Evolutionary conservation across 2,888 invertebrate species (phyloP), one percentile per base, ranked within the genome.

Genomic region (Cheilosia impressa): DNA sequence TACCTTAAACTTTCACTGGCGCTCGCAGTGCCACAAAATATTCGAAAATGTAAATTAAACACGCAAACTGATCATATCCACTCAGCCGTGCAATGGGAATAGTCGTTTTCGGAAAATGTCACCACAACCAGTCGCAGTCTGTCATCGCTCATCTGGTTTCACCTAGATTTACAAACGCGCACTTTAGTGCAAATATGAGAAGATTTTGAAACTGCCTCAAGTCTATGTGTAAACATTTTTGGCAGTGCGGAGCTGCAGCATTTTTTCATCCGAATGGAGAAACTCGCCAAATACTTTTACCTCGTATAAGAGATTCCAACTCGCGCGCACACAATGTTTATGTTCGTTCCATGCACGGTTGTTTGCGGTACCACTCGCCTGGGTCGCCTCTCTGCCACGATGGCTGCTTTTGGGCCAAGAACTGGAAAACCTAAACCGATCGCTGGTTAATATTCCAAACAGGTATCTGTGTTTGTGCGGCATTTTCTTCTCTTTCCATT

Each of bases 1-100:
- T 79, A 80, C 80, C 80, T 72, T 81, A 76, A 85, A 81, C 85
- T 85, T 85, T 85, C 85, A 85, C 85, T 85, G 38, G 65, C 52
- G 38, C 38, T 10, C 38, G 3, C 38, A 15, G 45, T 58, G 63
- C 13, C 52, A 52, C 60, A 60, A 60, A 73, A 53, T 43, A 50
- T 80, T 58, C 57, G 57, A 68, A 84, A 73, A 84, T 79, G 73
- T 84, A 57, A 66, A 65, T 79, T 84, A 60, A 78, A 83, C 78
- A 83, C 78, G 68, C 73, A 76, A 71, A 60, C 73, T 63, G 81
- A 85, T 81, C 62, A 77, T 76, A 76, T 72, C 68, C 71, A 77
- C 63, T 79, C 75, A 75, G 50, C 43, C 65, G 22, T 27, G 43
- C 79, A 24, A 52, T 47, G 38, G 65, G 65, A 60, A 79, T 71